phyloP scores from a whole-genome alignment of 2,113 vertebrate genomes.

The Corythornis vintsioides region DNA sequence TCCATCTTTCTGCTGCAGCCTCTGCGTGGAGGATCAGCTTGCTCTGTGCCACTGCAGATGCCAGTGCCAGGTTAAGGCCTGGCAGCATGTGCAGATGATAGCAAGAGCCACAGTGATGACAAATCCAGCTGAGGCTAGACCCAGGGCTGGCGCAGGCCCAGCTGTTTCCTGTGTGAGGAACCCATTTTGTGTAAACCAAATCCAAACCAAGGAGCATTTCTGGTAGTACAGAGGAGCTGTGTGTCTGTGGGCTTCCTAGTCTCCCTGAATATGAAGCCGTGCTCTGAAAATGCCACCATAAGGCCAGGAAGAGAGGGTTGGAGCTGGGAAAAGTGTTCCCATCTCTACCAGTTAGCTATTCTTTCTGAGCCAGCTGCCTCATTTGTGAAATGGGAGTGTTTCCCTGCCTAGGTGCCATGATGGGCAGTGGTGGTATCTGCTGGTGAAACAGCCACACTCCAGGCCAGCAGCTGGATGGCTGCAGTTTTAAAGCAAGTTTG shows the following conservation, averaged over 20 bases:
- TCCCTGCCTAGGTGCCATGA: not conserved
- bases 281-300: not conserved
- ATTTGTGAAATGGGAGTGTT: not conserved
- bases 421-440: not conserved
- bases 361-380: not conserved
- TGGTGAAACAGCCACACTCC: fast-evolving
- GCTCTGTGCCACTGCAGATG: not conserved
- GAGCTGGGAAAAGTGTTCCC: not conserved
- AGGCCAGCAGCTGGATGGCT: not conserved
- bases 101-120: not conserved
- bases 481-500: not conserved
- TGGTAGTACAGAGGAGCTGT: not conserved
- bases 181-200: not conserved
- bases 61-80: not conserved
- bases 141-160: not conserved
- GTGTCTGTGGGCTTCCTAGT: not conserved
- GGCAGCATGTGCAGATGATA: fast-evolving
- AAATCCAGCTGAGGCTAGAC: not conserved
- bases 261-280: not conserved
- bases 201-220: not conserved
- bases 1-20: not conserved
- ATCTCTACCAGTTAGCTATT: not conserved
- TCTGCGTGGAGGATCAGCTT: not conserved
- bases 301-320: not conserved
- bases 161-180: not conserved